Evolutionary conservation across 2,888 invertebrate genomes (phyloP), one percentile per base, ranked within the genome.

Genomic region (Ariolimax columbianus): DNA sequence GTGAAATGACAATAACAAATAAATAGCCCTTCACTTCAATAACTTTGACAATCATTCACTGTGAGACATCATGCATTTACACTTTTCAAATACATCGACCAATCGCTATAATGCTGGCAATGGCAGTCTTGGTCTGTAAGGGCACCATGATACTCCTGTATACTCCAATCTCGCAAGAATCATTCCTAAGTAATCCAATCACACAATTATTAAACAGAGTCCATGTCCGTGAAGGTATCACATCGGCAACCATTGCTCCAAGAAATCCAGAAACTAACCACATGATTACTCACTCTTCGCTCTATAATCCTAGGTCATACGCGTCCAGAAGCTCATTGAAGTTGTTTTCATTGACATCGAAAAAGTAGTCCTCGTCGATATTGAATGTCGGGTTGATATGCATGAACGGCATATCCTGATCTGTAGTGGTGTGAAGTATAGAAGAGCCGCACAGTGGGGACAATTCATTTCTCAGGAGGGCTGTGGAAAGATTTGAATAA

Each of bases 381-480:
- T 91, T 90, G n/a, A 94, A 89, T 0, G 93, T 92, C 0, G 94
- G 93, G 81, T 98, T 98, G 95, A 98, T 95, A 90, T 97, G 96
- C 91, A 97, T 95, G 95, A 98, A 97, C 91, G 97, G 96, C 47
- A 90, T 63, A 85, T 94, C 91, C 94, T 97, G 97, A 94, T 97
- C 96, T 92, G 96, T 96, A 1, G 96, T 96, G 94, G 96, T 96
- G 90, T 96, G 94, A 91, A 96, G 96, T 94, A 96, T 96, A 91
- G 95, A 95, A 26, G 86, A 84, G n/a, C 91, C 89, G 88, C 96
- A 96, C 95, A 96, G 96, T 82, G 96, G 96, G 86, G 96, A 97
- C 93, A 97, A 96, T 94, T 97, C 97, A 93, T 97, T 96, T 94
- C 97, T 96, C 87, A 97, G 96, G 88, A 97, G 94, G 43, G 96